Evolutionary conservation across 2,113 vertebrate genomes (phyloP).

Genomic region (Chloroceryle aenea): DNA sequence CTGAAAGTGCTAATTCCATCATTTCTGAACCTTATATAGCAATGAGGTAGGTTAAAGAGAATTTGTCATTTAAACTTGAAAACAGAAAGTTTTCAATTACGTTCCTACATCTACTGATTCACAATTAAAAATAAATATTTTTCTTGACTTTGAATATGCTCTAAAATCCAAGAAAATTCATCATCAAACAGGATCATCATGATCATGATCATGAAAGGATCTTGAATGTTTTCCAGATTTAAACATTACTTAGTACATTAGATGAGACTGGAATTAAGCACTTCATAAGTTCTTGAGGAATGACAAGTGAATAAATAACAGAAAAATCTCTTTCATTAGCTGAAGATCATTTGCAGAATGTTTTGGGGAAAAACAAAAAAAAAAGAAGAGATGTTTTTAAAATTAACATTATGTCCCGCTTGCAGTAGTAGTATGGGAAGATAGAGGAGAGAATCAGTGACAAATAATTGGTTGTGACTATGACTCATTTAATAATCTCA

Average conservation of each 20-base stretch:
- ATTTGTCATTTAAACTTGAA: neutral
- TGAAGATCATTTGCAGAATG: neutral
- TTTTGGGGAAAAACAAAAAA: neutral
- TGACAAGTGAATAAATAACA: neutral
- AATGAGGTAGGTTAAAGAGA: rapidly evolving
- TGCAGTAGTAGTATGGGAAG: neutral
- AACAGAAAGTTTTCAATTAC: neutral
- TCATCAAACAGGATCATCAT: neutral
- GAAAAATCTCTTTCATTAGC: neutral
- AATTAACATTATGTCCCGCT: neutral
- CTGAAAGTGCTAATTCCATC: neutral
- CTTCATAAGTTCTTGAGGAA: neutral
- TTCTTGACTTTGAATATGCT: neutral
- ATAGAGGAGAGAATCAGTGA: neutral
- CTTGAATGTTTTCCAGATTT: neutral
- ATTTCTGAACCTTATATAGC: neutral
- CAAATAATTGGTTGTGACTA: neutral
- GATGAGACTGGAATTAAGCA: neutral
- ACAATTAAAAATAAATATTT: rapidly evolving
- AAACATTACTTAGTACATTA: neutral
- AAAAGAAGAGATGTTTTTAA: neutral
- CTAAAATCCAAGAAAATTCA: neutral
- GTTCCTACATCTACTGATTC: neutral
- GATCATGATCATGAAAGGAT: neutral
- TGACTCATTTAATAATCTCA: neutral